These are phyloP conservation scores for Pristionchus arcanus DNA, from an alignment of 2,888 invertebrate species.

Conservation along the genomic window DNA sequence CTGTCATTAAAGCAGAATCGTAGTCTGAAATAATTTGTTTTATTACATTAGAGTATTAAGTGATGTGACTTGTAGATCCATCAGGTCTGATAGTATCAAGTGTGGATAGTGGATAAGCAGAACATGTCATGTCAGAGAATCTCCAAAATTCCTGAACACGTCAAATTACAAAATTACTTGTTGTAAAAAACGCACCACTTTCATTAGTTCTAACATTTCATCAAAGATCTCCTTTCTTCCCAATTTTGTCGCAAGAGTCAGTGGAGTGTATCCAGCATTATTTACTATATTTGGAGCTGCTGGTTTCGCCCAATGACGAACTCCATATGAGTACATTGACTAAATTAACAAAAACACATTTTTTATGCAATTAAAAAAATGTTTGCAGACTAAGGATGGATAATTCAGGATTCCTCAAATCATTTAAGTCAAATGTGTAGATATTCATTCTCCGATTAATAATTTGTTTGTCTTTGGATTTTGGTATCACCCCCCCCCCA, in stretches of 20 bases:
- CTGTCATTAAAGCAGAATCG: conserved; percentile 98
- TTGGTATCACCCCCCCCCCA: too few species aligned
- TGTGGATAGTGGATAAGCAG: conserved; percentile 96
- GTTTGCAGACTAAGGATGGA: too few species aligned
- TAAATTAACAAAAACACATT: conserved; percentile 80
- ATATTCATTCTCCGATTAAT: too few species aligned
- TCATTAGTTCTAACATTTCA: conserved; percentile 94
- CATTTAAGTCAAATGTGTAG: too few species aligned
- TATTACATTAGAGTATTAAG: not conserved
- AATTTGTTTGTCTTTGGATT: too few species aligned
- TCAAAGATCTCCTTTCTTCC: conserved; percentile 96
- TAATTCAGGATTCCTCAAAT: too few species aligned
- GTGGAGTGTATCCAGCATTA: conserved; percentile 91
- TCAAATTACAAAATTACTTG: not conserved
- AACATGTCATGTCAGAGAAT: conserved; percentile 98
- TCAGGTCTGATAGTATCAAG: conserved; percentile 95
- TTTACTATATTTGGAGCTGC: conserved; percentile 94
- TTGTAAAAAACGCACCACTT: conserved; percentile 75
- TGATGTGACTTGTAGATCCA: conserved; percentile 90
- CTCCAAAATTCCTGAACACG: conserved; percentile 94
- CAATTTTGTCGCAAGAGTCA: conserved; percentile 95
- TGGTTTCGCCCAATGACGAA: conserved; percentile 93
- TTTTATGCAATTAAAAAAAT: too few species aligned
- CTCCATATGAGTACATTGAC: conserved; percentile 98
- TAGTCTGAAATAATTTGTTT: conserved; percentile 87